Conservation (phyloP, 1,140 invertebrate genomes). For the Hycleus phaleratus region DNA sequence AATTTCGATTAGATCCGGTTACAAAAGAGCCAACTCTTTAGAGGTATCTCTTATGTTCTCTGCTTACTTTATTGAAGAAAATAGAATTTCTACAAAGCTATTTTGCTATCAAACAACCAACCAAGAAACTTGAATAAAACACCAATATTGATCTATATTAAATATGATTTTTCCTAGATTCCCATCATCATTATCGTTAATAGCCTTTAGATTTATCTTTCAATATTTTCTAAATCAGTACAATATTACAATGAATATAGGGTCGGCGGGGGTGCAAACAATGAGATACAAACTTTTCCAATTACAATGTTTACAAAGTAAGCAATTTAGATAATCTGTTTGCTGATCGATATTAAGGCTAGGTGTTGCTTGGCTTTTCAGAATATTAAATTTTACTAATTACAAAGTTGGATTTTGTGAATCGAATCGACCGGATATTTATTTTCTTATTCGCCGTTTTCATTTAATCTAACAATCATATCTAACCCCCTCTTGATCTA, state of each 20-base stretch:
- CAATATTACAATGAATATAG: constrained; percentile 10
- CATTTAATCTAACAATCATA: not conserved
- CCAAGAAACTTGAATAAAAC: too few relatives aligned
- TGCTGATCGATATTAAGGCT: constrained; percentile 28
- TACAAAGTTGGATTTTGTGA: constrained; percentile 20
- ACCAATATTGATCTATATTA: too few relatives aligned
- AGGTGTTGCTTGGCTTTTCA: constrained; percentile 24
- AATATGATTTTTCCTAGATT: too few relatives aligned
- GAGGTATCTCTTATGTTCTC: too few relatives aligned
- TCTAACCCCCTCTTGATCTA: too few relatives aligned
- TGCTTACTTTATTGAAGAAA: too few relatives aligned
- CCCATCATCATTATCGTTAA: too few relatives aligned
- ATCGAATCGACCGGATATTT: constrained; percentile 19
- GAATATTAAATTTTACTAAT: constrained; percentile 26
- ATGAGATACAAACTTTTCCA: constrained; percentile 30
- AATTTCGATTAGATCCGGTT: too few relatives aligned
- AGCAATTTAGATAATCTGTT: constrained; percentile 36
- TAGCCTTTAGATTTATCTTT: not conserved
- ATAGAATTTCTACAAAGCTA: too few relatives aligned
- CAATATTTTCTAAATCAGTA: not conserved
- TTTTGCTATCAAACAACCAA: too few relatives aligned
- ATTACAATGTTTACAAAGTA: constrained; percentile 34
- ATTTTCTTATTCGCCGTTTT: constrained; percentile 6
- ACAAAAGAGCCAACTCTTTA: too few relatives aligned
- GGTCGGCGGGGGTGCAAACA: not conserved